Evolutionary conservation across 30 jellyfish, hydroid and myxozoan genomes (phyloP), one percentile per base, ranked within the genome.

Genomic region (Hydractinia symbiolongicarpus): DNA sequence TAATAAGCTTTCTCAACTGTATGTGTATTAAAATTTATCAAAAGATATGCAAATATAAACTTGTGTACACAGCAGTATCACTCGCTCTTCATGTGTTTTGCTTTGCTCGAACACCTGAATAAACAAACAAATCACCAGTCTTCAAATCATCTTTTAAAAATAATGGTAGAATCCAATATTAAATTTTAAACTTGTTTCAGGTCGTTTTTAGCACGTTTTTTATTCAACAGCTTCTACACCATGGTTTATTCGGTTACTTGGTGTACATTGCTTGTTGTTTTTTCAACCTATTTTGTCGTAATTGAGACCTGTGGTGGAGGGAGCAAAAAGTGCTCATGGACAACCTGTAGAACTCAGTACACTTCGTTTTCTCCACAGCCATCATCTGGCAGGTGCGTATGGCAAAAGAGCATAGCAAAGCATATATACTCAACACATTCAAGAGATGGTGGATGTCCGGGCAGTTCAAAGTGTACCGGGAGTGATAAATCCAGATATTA

Each of bases 401-500:
- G 56, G 55, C 96, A 88, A 53, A 74, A 68, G 61, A 40, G 86
- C 15, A 53, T 21, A n/a, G 96, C 73, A 52, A 16, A 2, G 53
- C 86, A 88, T 58, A 54, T 52, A 8, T 82, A 82, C 61, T 11
- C 78, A 30, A 82, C 96, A 10, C 77, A 61, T 58, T 71, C 79
- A 67, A 66, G 64, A 76, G 51, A 82, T 19, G 77, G 82, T 9
- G 92, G 93, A 8, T 88, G 96, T 58, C 93, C 96, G 7, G 91
- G 91, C 4, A 76, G 77, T 56, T 83, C 71, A 56, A 53, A 61
- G 8, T 88, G 96, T 66, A 49, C 86, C 7, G 80, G 64, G 20
- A 58, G 74, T 30, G 89, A 78, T 76, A 66, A 66, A 56, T 64
- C 67, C 14, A 57, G 96, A 77, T 44, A 55, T 49, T 76, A 61